Percentiles rank a stretch among this genome's conserved stretches.
Evolutionary conservation across 1,140 invertebrate genomes (phyloP).

Genomic region (Apis mellifera): Amel_HAv3.1 CM009935.2:11618501-11619000

Average conservation of each 20-base stretch:
- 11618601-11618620: slow-evolving; percentile 31
- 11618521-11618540: too few relatives aligned
- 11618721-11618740: slow-evolving; percentile 70
- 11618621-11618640: slow-evolving; percentile 38
- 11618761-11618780: slow-evolving; percentile 58
- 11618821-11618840: slow-evolving; percentile 44
- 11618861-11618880: too few relatives aligned
- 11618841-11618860: slow-evolving; percentile 53
- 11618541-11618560: too few relatives aligned
- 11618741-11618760: slow-evolving; percentile 66
- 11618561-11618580: background rate
- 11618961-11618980: too few relatives aligned
- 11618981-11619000: slow-evolving; percentile 19
- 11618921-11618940: too few relatives aligned
- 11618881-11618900: too few relatives aligned
- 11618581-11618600: background rate
- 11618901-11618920: too few relatives aligned
- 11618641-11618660: slow-evolving; percentile 17
- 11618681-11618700: slow-evolving; percentile 64
- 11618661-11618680: slow-evolving; percentile 41
- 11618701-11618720: slow-evolving; percentile 69
- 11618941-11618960: too few relatives aligned
- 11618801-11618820: slow-evolving; percentile 58
- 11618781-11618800: slow-evolving; percentile 48
- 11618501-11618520: too few relatives aligned